Conservation (phyloP, 2,113 vertebrate genomes). For the Danio rerio region GRCz12tu NC_133184.1:19769001-19769500, state of each 20-base stretch:
- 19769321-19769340: neutral
- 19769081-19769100: neutral
- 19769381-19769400: slow-evolving; percentile 9
- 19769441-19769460: slow-evolving; percentile 38
- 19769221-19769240: neutral
- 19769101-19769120: neutral
- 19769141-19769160: neutral
- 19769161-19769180: neutral
- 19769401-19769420: slow-evolving; percentile 46
- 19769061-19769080: too few species aligned
- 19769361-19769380: neutral
- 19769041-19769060: too few species aligned
- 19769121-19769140: neutral
- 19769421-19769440: slow-evolving; percentile 23
- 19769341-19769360: slow-evolving; percentile 1
- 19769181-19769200: too few species aligned
- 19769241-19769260: neutral
- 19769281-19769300: neutral
- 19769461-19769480: neutral
- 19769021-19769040: too few species aligned
- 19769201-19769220: neutral
- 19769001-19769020: too few species aligned
- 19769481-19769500: slow-evolving; percentile 24
- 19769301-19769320: neutral
- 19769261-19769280: neutral